phyloP scores from a whole-genome alignment of 2,888 invertebrate genomes.

The Pachycephus smyrnensis region DNA sequence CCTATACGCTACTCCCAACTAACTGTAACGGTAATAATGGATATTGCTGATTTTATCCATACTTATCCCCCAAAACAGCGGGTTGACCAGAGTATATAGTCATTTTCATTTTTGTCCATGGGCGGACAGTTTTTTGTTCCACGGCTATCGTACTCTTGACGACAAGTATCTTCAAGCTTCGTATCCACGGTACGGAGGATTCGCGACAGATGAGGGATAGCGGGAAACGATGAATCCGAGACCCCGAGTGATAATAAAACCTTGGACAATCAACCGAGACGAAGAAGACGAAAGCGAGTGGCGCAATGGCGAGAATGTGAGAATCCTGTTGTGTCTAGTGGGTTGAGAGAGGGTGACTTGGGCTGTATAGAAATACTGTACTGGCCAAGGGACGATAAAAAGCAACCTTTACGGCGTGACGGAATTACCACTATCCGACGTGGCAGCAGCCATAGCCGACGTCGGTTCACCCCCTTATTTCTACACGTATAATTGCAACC shows the following conservation, averaged over 20 bases:
- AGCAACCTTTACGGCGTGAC: conserved; percentile 60
- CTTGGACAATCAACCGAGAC: conserved; percentile 54
- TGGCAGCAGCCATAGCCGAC: conserved; percentile 33
- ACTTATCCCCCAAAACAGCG: background rate
- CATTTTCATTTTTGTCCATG: background rate
- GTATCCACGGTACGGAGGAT: background rate
- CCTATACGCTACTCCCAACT: conserved; percentile 1
- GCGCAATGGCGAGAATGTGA: conserved; percentile 21
- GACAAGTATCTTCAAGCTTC: background rate
- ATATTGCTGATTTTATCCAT: background rate
- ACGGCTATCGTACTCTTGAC: background rate
- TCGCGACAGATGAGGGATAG: background rate
- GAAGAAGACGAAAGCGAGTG: conserved; percentile 39
- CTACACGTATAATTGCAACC: conserved; percentile 50
- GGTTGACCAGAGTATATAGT: background rate
- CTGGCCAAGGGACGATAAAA: conserved; percentile 52
- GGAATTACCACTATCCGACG: conserved; percentile 56
- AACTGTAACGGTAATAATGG: background rate
- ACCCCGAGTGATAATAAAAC: conserved; percentile 61
- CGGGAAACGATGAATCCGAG: background rate
- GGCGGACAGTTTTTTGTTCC: background rate
- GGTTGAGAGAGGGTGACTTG: background rate
- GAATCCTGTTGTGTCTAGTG: background rate
- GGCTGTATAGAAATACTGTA: conserved; percentile 17
- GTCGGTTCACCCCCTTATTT: conserved; percentile 32